Base-by-base conservation (phyloP, 2,797 vertebrate species). In the Anabacerthia variegaticeps region DNA sequence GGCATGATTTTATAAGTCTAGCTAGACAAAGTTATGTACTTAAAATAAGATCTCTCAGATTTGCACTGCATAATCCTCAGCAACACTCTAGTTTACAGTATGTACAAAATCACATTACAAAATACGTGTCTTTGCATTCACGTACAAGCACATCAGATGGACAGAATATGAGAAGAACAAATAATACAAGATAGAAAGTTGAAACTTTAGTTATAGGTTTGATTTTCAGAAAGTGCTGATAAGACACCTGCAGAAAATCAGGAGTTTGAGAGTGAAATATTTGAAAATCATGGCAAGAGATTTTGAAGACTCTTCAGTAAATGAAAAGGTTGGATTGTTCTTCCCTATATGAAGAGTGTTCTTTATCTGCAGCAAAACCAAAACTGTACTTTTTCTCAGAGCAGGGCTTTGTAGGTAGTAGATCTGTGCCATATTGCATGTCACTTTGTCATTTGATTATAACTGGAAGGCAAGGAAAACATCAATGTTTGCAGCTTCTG, bases 401-500 rank as follows among this genome's bases (percentile, higher is more conserved):
- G 91, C 32, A 63, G 80, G 81, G 48, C 32, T 78, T 63, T 18
- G 20, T 51, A 80, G 22, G 75, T 56, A 83, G 49, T 80, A 74
- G 61, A 88, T 75, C 71, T 96, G 39, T 84, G 61, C 23, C 39
- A 69, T 34, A 11, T 20, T 84, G 36, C 36, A 46, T n/a, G 24
- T 21, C 84, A 85, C 23, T 52, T 69, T 88, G 36, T 74, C 62
- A 80, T 67, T 86, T 71, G 12, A 84, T 73, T 92, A 65, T 37
- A 95, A 43, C 87, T n/a, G 62, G 73, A 91, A 82, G 79, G 71
- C 39, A 95, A 94, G 46, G 63, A 54, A 92, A 95, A 67, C 41
- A 63, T 86, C 63, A 69, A 46, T 89, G 59, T 27, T 61, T 81
- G 58, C 39, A 81, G 58, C 12, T 92, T 84, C 81, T 63, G 51